A percentile compares a stretch with the other conserved stretches of the same genome.
These are phyloP conservation scores for Polypterus senegalus DNA, from an alignment of 2,113 vertebrate genomes.

Conservation along the genomic window DNA sequence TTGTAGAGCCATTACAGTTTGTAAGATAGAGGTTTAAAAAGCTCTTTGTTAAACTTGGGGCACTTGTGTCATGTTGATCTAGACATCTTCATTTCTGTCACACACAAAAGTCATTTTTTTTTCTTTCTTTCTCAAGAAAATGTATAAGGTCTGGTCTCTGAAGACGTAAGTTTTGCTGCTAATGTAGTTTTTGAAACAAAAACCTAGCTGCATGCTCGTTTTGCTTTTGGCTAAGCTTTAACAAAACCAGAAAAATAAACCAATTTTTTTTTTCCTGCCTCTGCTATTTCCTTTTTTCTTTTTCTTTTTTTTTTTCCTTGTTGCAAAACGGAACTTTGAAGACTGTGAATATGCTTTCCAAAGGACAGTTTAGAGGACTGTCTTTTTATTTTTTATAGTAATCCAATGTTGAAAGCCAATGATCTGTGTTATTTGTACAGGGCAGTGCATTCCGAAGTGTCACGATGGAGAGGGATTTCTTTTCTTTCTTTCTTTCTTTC, in stretches of 20 bases:
- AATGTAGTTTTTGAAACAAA: constrained; percentile 63
- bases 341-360: constrained; percentile 89
- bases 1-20: constrained; percentile 75
- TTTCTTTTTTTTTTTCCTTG: constrained; percentile 47
- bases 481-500: constrained; percentile 31
- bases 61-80: constrained; percentile 22
- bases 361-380: constrained; percentile 61
- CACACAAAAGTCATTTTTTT: constrained; percentile 49
- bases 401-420: constrained; percentile 66
- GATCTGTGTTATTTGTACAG: constrained; percentile 64
- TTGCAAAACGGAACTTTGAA: constrained; percentile 92
- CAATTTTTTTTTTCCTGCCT: constrained; percentile 49
- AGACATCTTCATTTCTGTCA: constrained; percentile 37
- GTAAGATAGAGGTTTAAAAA: constrained; percentile 63
- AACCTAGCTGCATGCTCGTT: constrained; percentile 75
- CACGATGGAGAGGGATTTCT: constrained; percentile 48
- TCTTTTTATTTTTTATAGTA: constrained; percentile 21
- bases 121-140: constrained; percentile 36
- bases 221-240: constrained; percentile 75
- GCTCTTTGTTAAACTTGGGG: constrained; percentile 54
- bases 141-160: constrained; percentile 66
- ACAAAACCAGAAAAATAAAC: constrained; percentile 70
- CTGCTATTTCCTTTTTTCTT: constrained; percentile 43
- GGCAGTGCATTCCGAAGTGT: constrained; percentile 75
- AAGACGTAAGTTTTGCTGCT: constrained; percentile 81